phyloP scores from a whole-genome alignment of 2,113 vertebrate species.

The Arvicanthis niloticus region DNA sequence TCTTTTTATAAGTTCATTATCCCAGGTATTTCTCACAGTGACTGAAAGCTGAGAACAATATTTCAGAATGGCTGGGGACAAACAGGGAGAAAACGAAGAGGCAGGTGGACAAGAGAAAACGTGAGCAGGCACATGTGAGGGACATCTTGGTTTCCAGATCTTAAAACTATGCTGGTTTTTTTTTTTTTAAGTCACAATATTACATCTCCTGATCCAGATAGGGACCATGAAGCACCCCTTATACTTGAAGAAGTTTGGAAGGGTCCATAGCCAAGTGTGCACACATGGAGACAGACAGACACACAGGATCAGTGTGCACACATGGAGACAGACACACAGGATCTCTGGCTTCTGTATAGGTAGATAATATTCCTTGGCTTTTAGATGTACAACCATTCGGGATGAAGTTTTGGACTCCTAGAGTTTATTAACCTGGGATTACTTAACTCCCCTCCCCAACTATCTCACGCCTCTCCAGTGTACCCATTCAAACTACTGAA shows the following conservation, averaged over 20 bases:
- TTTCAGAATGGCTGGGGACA: not conserved
- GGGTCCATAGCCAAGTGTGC: not conserved
- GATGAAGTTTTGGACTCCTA: not conserved
- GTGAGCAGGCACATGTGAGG: not conserved
- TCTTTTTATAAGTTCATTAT: not conserved
- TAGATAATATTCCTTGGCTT: not conserved
- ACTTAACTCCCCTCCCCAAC: not conserved
- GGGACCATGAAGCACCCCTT: not conserved
- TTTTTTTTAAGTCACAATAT: not conserved
- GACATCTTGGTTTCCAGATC: not conserved
- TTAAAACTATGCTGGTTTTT: accelerated
- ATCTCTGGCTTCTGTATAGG: not conserved
- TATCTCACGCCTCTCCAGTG: not conserved
- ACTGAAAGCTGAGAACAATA: not conserved
- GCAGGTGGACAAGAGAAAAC: not conserved
- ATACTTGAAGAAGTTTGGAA: not conserved
- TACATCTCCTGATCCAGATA: not conserved
- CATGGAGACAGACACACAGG: not conserved
- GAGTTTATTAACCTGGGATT: not conserved
- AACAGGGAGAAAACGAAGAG: not conserved
- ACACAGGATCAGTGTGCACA: not conserved
- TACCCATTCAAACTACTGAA: not conserved
- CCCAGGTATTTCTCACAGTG: not conserved
- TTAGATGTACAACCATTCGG: not conserved
- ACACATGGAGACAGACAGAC: not conserved